phyloP scores from a whole-genome alignment of 2,797 vertebrate species.

The Gephyroberyx darwinii region DNA sequence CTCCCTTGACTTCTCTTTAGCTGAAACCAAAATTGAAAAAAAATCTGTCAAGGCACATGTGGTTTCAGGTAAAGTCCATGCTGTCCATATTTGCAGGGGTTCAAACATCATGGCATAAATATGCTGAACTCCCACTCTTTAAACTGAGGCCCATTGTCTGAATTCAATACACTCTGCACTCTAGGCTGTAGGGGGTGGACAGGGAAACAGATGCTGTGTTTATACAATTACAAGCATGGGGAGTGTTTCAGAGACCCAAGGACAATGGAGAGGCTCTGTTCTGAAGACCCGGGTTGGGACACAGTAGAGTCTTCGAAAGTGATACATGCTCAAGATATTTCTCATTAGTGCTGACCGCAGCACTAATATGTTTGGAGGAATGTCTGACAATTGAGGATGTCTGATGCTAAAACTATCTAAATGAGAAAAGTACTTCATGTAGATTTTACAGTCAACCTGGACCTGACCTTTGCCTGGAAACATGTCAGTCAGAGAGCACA shows the following conservation, averaged over 20 bases:
- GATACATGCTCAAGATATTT: slow-evolving; percentile 76
- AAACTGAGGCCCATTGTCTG: slow-evolving; percentile 75
- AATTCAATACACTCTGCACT: slow-evolving; percentile 58
- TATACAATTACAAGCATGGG: slow-evolving; percentile 80
- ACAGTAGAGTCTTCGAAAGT: slow-evolving; percentile 50
- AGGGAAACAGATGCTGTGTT: slow-evolving; percentile 79
- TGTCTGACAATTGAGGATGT: slow-evolving; percentile 52
- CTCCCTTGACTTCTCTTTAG: slow-evolving; percentile 7
- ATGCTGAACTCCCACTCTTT: slow-evolving; percentile 66
- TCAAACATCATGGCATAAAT: slow-evolving; percentile 73
- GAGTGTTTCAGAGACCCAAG: slow-evolving; percentile 62
- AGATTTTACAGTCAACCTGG: background rate
- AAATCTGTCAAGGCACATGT: slow-evolving; percentile 49
- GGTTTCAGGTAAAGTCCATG: slow-evolving; percentile 63
- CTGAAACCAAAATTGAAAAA: background rate
- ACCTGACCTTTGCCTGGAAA: slow-evolving; percentile 35
- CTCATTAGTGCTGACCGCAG: slow-evolving; percentile 67
- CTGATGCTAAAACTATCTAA: slow-evolving; percentile 48
- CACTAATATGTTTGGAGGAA: slow-evolving; percentile 49
- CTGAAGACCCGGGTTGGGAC: slow-evolving; percentile 46
- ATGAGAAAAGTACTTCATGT: slow-evolving; percentile 22
- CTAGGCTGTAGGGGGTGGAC: slow-evolving; percentile 67
- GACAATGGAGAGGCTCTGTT: slow-evolving; percentile 80
- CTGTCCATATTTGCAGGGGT: slow-evolving; percentile 57
- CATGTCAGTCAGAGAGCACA: background rate